Conservation (phyloP, 2,888 invertebrate genomes). For the Acanthococcus lagerstroemiae region DNA sequence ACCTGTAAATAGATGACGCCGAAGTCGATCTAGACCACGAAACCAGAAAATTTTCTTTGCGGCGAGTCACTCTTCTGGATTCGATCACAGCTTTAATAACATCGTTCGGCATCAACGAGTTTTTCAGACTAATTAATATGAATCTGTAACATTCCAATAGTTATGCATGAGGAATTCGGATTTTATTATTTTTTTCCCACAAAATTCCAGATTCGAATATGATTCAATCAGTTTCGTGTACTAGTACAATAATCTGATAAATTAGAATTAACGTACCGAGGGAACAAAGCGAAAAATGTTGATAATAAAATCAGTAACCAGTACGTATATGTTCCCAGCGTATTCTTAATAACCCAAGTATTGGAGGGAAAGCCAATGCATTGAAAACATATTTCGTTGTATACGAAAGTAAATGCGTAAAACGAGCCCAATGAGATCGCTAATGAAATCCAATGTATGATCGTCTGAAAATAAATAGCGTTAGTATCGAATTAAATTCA, state of each 20-base stretch:
- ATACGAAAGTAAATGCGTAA: conserved; percentile 71
- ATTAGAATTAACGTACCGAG: conserved; percentile 52
- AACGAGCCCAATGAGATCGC: conserved; percentile 67
- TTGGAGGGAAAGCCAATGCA: conserved; percentile 78
- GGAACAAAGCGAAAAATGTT: conserved; percentile 66
- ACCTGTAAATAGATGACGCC: conserved; percentile 42
- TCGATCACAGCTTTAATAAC: conserved; percentile 59
- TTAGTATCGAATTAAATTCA: not conserved
- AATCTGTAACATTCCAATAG: too few relatives aligned
- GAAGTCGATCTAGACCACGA: conserved; percentile 42
- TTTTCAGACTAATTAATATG: conserved; percentile 56
- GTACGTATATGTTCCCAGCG: conserved; percentile 61
- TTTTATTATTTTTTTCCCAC: too few relatives aligned
- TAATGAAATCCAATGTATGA: conserved; percentile 69
- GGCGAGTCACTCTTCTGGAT: conserved; percentile 36
- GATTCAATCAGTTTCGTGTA: not conserved
- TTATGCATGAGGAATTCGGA: too few relatives aligned
- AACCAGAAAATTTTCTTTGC: conserved; percentile 41
- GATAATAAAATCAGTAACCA: conserved; percentile 72
- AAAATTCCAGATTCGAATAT: too few relatives aligned
- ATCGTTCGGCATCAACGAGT: conserved; percentile 62
- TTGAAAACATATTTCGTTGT: conserved; percentile 69
- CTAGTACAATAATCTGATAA: not conserved
- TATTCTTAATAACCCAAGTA: conserved; percentile 73
- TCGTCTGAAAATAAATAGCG: conserved; percentile 54